phyloP scores from a whole-genome alignment of 2,888 invertebrate genomes.

The Hypomecis punctinalis region DNA sequence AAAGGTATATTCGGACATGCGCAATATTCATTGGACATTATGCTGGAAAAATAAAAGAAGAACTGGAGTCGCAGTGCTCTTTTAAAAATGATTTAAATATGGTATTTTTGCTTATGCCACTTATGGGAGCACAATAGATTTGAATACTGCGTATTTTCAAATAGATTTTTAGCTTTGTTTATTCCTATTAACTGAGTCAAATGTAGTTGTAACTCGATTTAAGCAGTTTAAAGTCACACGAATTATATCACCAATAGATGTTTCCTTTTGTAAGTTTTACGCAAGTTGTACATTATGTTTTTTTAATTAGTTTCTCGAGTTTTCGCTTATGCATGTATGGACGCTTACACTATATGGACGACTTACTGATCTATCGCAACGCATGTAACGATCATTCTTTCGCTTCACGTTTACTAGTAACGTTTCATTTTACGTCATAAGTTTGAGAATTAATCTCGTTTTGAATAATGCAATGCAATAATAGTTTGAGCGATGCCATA shows the following conservation, averaged over 20 bases:
- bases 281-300: conserved; percentile 42
- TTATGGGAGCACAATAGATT: conserved; percentile 7
- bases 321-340: conserved; percentile 35
- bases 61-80: background rate
- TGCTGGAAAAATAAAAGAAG: background rate
- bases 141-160: background rate
- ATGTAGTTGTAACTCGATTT: conserved; percentile 42
- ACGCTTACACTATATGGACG: conserved; percentile 13
- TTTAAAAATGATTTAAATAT: too few relatives aligned
- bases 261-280: conserved; percentile 41
- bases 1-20: background rate
- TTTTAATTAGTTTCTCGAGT: conserved; percentile 41
- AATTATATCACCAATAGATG: conserved; percentile 37
- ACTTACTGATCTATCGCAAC: conserved; percentile 11
- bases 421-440: background rate
- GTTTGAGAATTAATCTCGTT: background rate
- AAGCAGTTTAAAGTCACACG: conserved; percentile 37
- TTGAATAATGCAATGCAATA: background rate
- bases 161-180: conserved; percentile 28
- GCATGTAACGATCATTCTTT: conserved; percentile 1
- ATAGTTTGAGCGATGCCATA: conserved; percentile 5
- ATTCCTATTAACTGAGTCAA: conserved; percentile 46
- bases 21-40: background rate
- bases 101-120: background rate
- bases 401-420: conserved; percentile 1